These are phyloP conservation scores for Bellardia bayeri DNA, from an alignment of 2,888 invertebrate species.

Conservation along the genomic window DNA sequence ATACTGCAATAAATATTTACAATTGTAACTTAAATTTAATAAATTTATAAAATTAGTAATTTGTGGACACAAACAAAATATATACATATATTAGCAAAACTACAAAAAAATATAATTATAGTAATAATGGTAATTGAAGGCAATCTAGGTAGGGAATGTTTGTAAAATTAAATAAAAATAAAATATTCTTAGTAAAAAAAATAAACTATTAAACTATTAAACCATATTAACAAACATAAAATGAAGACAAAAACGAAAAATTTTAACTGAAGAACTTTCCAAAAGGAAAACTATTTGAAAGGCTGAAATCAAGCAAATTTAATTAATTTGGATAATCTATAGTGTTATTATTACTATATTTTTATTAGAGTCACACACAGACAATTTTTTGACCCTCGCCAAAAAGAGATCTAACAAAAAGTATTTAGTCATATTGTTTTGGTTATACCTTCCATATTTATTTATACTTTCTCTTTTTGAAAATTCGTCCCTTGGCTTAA, in stretches of 20 bases:
- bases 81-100: conserved; percentile 30
- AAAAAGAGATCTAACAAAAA: too few relatives aligned
- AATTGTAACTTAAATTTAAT: conserved; percentile 42
- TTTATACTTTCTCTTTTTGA: too few relatives aligned
- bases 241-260: not conserved
- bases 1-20: conserved; percentile 66
- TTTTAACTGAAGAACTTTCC: too few relatives aligned
- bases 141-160: conserved; percentile 82
- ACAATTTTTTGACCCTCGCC: too few relatives aligned
- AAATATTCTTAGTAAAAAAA: conserved; percentile 48
- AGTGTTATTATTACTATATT: too few relatives aligned
- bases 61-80: conserved; percentile 65
- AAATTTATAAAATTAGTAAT: conserved; percentile 52
- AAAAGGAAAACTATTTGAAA: too few relatives aligned
- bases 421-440: too few relatives aligned
- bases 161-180: conserved; percentile 66
- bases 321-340: too few relatives aligned
- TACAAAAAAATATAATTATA: conserved; percentile 49
- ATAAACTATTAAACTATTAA: conserved; percentile 54
- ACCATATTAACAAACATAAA: conserved; percentile 45
- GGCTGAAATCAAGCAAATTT: too few relatives aligned
- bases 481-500: too few relatives aligned
- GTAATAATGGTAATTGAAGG: conserved; percentile 78
- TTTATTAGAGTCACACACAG: too few relatives aligned
- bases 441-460: too few relatives aligned